Evolutionary conservation across 1,140 invertebrate species (phyloP).

Genomic region (Acromyrmex charruanus): DNA sequence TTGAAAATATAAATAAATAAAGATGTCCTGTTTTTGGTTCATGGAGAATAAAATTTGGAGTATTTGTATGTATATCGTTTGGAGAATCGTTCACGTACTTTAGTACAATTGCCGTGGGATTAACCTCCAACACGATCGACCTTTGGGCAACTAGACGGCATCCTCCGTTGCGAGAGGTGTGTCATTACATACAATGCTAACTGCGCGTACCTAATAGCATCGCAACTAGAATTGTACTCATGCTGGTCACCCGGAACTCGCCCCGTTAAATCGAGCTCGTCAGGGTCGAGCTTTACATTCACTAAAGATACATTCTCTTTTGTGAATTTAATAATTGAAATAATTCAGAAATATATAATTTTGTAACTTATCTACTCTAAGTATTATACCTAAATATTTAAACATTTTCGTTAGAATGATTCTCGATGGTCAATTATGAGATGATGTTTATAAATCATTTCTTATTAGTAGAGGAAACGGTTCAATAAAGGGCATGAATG

Average conservation of each 20-base stretch:
- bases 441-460: not conserved
- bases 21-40: not conserved
- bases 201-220: constrained; percentile 76
- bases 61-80: constrained; percentile 24
- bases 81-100: constrained; percentile 47
- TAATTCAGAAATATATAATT: not conserved
- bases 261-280: constrained; percentile 73
- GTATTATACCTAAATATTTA: not conserved
- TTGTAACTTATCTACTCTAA: not conserved
- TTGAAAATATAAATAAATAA: not conserved
- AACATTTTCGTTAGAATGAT: not conserved
- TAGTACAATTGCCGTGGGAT: constrained; percentile 27
- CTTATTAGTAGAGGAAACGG: not conserved
- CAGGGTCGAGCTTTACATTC: constrained; percentile 67
- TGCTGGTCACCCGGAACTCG: constrained; percentile 68
- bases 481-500: not conserved
- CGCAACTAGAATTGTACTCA: constrained; percentile 70
- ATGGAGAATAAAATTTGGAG: constrained; percentile 35
- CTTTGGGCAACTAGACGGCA: constrained; percentile 73
- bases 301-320: constrained; percentile 7
- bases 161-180: constrained; percentile 75
- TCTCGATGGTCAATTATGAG: not conserved
- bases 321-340: not conserved
- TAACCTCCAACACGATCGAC: constrained; percentile 66
- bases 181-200: constrained; percentile 77